Evolutionary conservation across 2,888 invertebrate genomes (phyloP), one percentile per base, ranked within the genome.

Genomic region (Cerastis leucographa): DNA sequence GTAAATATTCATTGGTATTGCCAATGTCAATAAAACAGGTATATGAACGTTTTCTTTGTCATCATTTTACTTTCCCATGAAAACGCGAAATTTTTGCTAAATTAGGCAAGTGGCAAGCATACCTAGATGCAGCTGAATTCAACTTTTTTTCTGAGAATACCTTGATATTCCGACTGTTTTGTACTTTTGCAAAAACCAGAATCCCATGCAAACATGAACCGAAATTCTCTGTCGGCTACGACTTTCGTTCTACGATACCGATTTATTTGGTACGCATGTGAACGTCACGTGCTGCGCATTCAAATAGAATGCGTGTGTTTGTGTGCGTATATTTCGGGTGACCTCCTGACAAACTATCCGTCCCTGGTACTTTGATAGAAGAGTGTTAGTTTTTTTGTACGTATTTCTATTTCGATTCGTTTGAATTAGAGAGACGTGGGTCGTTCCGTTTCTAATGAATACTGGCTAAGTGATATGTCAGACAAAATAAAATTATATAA

Each of bases 271-370:
- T 73, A 76, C 71, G 76, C 79, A 86, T 79, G 76, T 61, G 76
- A 79, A 76, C 70, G 72, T 67, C 77, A 77, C 80, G 81, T 87
- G 81, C 76, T 54, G 73, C 49, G 87, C 81, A 88, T 85, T 87
- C 80, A 79, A 80, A 87, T 82, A 83, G 68, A 80, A 74, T 77
- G 67, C 73, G 85, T 79, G 62, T 42, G 71, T 82, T 75, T 81
- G 83, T 71, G 73, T 35, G 79, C 81, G 84, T 80, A 73, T 76
- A 74, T 76, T 88, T 84, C 78, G 80, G 76, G 54, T 76, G 59
- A 83, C 74, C 74, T 81, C 76, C 85, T 81, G 46, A 46, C 59
- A 29, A 6, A 49, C 14, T 78, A 68, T 87, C 80, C 69, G 64
- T 68, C 44, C 88, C 87, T 87, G 71, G 88, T 87, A 87, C 76